These are phyloP conservation scores for Drosophila pandora DNA, from an alignment of 1,140 invertebrate species.

Conservation along the genomic window DNA sequence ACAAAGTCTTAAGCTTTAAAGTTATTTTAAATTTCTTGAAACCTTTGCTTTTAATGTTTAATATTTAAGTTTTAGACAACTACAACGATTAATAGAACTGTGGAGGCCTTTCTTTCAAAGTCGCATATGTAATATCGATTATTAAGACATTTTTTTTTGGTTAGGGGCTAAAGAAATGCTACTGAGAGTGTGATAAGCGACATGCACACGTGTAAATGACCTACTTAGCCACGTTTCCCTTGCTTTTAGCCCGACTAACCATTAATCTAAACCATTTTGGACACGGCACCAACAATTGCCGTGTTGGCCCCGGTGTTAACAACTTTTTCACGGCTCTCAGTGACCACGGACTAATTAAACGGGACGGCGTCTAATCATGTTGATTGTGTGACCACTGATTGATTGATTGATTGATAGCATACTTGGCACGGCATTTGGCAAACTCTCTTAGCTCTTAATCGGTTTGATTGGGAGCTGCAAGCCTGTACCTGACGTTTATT, in stretches of 20 bases:
- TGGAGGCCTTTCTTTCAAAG: too few species aligned
- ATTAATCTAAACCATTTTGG: conserved; percentile 52
- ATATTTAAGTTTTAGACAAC: too few species aligned
- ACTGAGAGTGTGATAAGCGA: conserved; percentile 42
- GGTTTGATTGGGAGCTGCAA: not conserved
- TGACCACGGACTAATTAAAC: conserved; percentile 61
- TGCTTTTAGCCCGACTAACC: conserved; percentile 16
- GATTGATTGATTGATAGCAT: conserved; percentile 67
- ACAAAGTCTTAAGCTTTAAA: not conserved
- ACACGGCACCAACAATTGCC: conserved; percentile 50
- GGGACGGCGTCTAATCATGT: conserved; percentile 64
- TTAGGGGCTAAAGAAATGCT: conserved; percentile 4
- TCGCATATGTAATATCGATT: not conserved
- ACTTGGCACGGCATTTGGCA: conserved; percentile 10
- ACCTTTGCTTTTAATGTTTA: too few species aligned
- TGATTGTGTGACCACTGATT: conserved; percentile 70
- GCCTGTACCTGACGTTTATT: not conserved
- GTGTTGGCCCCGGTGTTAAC: conserved; percentile 40
- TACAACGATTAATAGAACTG: too few species aligned
- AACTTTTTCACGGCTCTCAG: conserved; percentile 49
- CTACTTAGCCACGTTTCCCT: conserved; percentile 22
- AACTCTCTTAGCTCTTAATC: not conserved
- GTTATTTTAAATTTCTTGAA: too few species aligned
- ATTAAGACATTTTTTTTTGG: not conserved
- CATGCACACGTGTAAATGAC: conserved; percentile 54